These are phyloP conservation scores for Eira barbara DNA, from an alignment of 2,113 vertebrate species.

Conservation along the genomic window DNA sequence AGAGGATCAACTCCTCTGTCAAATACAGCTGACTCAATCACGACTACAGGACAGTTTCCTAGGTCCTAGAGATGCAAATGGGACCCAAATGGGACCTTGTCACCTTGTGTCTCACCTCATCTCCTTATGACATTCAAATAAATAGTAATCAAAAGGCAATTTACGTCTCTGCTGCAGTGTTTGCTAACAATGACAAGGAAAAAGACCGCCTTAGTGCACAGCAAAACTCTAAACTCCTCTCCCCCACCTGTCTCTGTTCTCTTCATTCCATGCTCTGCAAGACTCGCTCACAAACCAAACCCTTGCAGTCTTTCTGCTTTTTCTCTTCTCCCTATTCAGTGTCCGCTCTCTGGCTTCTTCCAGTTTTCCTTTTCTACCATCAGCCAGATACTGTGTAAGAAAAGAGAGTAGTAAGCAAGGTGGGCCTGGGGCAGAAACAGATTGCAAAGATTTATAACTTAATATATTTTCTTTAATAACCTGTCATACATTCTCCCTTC, in stretches of 20 bases:
- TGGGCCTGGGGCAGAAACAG: neutral
- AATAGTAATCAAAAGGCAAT: neutral
- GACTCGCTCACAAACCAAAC: neutral
- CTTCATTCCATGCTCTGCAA: neutral
- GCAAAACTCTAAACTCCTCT: neutral
- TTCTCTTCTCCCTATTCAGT: neutral
- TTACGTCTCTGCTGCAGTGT: neutral
- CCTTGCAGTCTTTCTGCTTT: neutral
- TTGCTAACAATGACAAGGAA: neutral
- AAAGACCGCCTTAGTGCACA: neutral
- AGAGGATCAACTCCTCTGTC: neutral
- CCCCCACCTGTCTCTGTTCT: neutral
- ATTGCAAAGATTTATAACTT: neutral
- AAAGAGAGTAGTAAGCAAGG: neutral
- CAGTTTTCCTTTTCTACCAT: neutral
- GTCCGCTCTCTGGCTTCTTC: neutral
- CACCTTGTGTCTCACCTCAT: neutral
- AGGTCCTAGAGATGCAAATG: neutral
- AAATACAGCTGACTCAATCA: no score
- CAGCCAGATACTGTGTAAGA: neutral
- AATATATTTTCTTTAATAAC: neutral
- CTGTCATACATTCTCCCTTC: neutral
- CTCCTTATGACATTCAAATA: neutral
- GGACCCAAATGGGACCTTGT: neutral
- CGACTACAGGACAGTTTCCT: rapidly evolving